Base-by-base conservation (phyloP, 2,113 vertebrate genomes). In the Tenrec ecaudatus region DNA sequence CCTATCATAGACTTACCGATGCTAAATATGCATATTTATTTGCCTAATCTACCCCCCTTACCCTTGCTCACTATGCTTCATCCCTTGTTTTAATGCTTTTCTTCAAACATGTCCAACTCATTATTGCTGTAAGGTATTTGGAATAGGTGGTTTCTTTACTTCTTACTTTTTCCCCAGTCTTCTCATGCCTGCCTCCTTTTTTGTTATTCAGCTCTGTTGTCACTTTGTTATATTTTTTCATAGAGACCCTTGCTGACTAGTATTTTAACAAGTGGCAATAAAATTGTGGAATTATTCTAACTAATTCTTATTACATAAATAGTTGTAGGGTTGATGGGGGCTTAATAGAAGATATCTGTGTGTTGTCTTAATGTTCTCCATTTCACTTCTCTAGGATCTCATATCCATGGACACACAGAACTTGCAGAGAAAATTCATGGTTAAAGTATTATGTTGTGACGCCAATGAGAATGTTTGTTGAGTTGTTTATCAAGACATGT, bases 221-320 rank as follows among this genome's bases (percentile, higher is more conserved):
- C 17, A 60, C 80, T 91, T 81, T 90, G 20, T 64, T 60, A 38
- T 85, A 86, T 3, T 1, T 7, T 3, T 68, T 87, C 17, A 88
- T 78, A 88, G 64, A 81, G 17, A 3, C 36, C 82, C 16, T 90
- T 17, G 12, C 62, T 89, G 25, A 82, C 31, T 43, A 77, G 6
- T 81, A 29, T 78, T 73, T 92, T 90, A 92, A 76, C 10, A 90
- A 82, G 58, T 43, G 68, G 33, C 38, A 88, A 33, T 90, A 57
- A 78, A 82, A 58, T 82, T 90, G 25, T 90, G 23, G 31, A 66
- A 4, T 87, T 11, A 89, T 60, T 95, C n/a, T 93, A 60, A 90
- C 58, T 81, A 81, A 38, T 75, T 69, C 77, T 25, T 90, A 57
- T 78, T 92, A 29, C 60, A 71, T 82, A 88, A 53, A 3, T 84